phyloP scores from a whole-genome alignment of 2,888 invertebrate genomes.

The Aphrophora alni region DNA sequence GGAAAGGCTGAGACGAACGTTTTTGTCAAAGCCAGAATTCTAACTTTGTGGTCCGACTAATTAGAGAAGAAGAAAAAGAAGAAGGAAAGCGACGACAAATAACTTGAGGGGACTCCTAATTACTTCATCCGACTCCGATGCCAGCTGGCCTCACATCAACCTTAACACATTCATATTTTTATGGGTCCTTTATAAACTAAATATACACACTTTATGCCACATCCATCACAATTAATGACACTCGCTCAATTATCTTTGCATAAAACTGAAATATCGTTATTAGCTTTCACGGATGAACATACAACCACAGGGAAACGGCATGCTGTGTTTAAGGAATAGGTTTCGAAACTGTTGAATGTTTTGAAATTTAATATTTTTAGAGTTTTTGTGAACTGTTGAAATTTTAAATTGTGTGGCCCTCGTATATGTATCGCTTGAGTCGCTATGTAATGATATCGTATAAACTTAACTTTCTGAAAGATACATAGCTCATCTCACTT shows the following conservation, averaged over 20 bases:
- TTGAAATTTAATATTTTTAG: too few species aligned
- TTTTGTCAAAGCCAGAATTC: conserved; percentile 31
- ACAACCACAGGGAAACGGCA: too few species aligned
- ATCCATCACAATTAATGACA: neutral
- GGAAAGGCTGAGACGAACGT: conserved; percentile 12
- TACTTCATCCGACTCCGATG: neutral
- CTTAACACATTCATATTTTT: too few species aligned
- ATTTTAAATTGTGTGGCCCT: too few species aligned
- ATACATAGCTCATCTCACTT: too few species aligned
- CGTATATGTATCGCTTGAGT: too few species aligned
- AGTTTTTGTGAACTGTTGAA: too few species aligned
- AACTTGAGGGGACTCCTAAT: neutral
- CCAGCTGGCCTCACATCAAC: neutral
- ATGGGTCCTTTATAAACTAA: neutral
- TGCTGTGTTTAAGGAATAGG: too few species aligned
- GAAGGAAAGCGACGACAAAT: conserved; percentile 29
- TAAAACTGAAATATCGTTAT: neutral
- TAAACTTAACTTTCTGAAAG: too few species aligned
- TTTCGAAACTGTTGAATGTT: too few species aligned
- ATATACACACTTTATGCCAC: neutral
- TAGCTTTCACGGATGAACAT: too few species aligned
- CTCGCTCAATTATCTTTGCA: neutral
- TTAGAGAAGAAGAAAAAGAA: conserved; percentile 32
- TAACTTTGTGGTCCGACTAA: conserved; percentile 38
- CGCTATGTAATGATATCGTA: too few species aligned